Conservation (phyloP, 2,797 vertebrate species). For the Nyctalus aviator region DNA sequence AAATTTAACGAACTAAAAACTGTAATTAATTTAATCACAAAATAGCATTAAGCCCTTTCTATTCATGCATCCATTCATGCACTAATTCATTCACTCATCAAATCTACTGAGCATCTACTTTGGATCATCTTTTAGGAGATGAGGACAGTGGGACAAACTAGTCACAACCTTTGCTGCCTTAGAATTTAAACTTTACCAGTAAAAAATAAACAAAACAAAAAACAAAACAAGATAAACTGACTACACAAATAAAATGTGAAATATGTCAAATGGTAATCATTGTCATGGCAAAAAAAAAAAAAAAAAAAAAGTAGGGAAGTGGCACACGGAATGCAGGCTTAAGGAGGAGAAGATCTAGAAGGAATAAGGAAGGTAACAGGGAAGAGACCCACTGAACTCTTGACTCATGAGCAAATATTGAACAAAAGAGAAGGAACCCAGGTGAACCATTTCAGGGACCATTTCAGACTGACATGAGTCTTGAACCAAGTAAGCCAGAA, state of each 20-base stretch:
- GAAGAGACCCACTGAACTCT: too few species aligned
- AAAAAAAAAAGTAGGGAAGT: background rate
- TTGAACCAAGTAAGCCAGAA: background rate
- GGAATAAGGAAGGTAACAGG: background rate
- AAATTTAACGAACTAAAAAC: background rate
- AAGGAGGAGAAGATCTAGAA: background rate
- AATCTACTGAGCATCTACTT: background rate
- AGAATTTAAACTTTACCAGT: background rate
- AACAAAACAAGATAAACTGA: background rate
- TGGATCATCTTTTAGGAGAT: background rate
- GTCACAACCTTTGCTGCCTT: background rate
- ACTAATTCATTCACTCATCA: background rate
- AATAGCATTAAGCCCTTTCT: background rate
- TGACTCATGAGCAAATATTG: background rate
- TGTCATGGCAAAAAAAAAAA: background rate
- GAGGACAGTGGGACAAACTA: background rate
- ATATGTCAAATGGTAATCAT: background rate
- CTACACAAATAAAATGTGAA: background rate
- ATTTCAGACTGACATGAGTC: background rate
- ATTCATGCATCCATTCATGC: background rate
- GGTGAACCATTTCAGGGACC: background rate
- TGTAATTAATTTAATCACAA: background rate
- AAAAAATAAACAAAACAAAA: conserved; percentile 13
- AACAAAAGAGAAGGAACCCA: background rate
- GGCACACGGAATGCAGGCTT: background rate